Evolutionary conservation across 2,888 invertebrate species (phyloP).

Genomic region (Meliscaeva auricollis): DNA sequence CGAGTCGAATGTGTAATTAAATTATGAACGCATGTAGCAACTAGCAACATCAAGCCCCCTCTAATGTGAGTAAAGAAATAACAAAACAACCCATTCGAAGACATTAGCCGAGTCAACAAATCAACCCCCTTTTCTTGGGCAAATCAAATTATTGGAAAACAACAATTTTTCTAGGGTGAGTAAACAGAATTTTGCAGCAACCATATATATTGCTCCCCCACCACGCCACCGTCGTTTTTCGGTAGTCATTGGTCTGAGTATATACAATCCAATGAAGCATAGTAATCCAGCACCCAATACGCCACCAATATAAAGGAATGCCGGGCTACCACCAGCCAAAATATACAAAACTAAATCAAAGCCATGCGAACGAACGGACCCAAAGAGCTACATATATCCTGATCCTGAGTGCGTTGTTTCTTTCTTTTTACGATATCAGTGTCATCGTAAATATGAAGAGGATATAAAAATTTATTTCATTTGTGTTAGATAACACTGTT

Average conservation of each 20-base stretch:
- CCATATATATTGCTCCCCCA: neutral
- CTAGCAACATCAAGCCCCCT: slow-evolving; percentile 35
- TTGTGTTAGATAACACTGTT: slow-evolving; percentile 74
- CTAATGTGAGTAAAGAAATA: slow-evolving; percentile 42
- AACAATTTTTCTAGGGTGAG: slow-evolving; percentile 58
- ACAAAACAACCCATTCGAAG: slow-evolving; percentile 64
- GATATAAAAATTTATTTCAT: slow-evolving; percentile 76
- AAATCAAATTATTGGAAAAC: slow-evolving; percentile 76
- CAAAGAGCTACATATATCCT: slow-evolving; percentile 44
- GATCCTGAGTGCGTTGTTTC: slow-evolving; percentile 69
- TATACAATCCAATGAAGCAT: slow-evolving; percentile 48
- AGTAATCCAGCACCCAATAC: slow-evolving; percentile 23
- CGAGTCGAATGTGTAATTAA: slow-evolving; percentile 66
- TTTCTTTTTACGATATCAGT: slow-evolving; percentile 71
- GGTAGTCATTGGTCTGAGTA: neutral
- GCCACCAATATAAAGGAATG: slow-evolving; percentile 11
- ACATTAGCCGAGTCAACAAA: slow-evolving; percentile 73
- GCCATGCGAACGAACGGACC: slow-evolving; percentile 58
- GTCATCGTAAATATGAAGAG: slow-evolving; percentile 75
- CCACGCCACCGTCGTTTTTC: neutral
- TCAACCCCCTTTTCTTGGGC: slow-evolving; percentile 62
- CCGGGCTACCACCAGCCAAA: slow-evolving; percentile 17
- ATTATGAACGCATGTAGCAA: slow-evolving; percentile 58
- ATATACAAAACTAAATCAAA: slow-evolving; percentile 68
- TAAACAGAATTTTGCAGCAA: slow-evolving; percentile 53